phyloP scores from a whole-genome alignment of 1,140 invertebrate species.

The Temnothorax longispinosus region DNA sequence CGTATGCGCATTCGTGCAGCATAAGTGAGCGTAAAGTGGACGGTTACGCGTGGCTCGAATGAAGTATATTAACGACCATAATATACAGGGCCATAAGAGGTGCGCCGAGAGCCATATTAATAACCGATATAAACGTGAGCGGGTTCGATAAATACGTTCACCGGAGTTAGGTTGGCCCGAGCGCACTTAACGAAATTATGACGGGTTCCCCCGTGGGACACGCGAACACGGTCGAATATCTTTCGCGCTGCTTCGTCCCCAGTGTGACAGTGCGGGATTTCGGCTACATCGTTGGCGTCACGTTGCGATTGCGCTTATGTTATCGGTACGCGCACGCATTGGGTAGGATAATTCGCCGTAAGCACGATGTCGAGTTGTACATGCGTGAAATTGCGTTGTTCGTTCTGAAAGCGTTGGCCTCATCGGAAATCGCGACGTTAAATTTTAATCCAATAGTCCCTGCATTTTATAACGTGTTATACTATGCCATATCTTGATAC shows the following conservation, averaged over 20 bases:
- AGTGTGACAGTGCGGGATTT: conserved; percentile 58
- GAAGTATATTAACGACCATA: conserved; percentile 42
- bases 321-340: conserved; percentile 64
- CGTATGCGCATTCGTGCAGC: not conserved
- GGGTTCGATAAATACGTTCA: conserved; percentile 38
- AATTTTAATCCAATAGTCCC: not conserved
- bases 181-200: conserved; percentile 60
- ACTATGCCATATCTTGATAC: not conserved
- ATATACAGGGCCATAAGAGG: conserved; percentile 3
- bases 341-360: conserved; percentile 54
- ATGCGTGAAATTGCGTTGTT: conserved; percentile 23
- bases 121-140: conserved; percentile 46
- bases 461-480: not conserved
- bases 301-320: conserved; percentile 39
- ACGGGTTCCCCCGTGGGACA: conserved; percentile 57
- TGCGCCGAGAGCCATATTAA: conserved; percentile 38
- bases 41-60: not conserved
- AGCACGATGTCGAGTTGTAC: conserved; percentile 28
- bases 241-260: conserved; percentile 33
- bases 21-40: not conserved
- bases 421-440: not conserved
- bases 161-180: not conserved
- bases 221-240: conserved; percentile 44
- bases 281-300: conserved; percentile 29
- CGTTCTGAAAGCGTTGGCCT: not conserved